These are phyloP conservation scores for Gallinago nigripennis DNA, from an alignment of 2,797 vertebrate species.

Conservation along the genomic window DNA sequence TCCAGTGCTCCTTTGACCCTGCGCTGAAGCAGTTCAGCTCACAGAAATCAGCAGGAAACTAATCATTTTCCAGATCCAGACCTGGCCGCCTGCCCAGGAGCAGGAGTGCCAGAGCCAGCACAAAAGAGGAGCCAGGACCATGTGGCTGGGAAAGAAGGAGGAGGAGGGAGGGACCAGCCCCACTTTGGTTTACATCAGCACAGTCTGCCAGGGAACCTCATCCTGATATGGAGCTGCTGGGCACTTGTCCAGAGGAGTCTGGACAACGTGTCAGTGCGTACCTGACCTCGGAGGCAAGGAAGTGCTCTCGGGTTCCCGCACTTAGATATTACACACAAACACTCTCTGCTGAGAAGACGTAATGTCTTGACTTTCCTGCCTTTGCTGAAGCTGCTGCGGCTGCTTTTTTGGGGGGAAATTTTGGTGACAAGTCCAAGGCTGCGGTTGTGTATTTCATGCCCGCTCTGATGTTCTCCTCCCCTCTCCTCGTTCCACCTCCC, in stretches of 20 bases:
- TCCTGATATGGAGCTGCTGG: background rate
- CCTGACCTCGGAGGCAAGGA: background rate
- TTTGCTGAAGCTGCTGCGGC: background rate
- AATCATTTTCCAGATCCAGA: constrained; percentile 62
- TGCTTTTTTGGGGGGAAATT: background rate
- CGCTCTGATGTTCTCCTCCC: background rate
- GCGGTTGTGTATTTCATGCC: background rate
- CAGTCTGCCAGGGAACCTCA: background rate
- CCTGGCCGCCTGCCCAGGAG: constrained; percentile 52
- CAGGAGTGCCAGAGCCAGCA: constrained; percentile 61
- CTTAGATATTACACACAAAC: background rate
- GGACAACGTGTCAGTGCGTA: background rate
- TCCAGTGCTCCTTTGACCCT: background rate
- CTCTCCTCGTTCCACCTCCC: rapidly evolving
- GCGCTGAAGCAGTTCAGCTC: background rate
- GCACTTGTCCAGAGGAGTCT: background rate
- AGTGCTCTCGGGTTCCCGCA: background rate
- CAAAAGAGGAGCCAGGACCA: constrained; percentile 31
- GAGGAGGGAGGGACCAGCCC: background rate
- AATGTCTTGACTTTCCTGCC: background rate
- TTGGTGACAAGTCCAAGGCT: background rate
- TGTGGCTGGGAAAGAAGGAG: constrained; percentile 26
- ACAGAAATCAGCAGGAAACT: constrained; percentile 44
- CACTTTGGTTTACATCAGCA: rapidly evolving
- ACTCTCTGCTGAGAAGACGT: background rate